Evolutionary conservation across 2,113 vertebrate species (phyloP).

Genomic region (Pelecanus crispus): DNA sequence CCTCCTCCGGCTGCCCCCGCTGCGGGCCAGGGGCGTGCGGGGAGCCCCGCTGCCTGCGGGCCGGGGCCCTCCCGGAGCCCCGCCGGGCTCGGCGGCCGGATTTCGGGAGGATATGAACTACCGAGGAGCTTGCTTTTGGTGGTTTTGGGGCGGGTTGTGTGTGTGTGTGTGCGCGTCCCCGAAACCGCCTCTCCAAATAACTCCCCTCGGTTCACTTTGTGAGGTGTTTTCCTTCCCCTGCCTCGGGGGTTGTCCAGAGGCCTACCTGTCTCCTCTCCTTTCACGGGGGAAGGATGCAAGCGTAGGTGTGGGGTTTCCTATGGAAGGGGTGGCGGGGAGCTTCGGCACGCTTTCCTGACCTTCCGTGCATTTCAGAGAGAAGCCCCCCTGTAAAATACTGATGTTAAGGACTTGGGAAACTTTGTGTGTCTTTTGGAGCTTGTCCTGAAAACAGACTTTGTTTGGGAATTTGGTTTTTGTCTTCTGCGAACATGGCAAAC

Average conservation of each 20-base stretch:
- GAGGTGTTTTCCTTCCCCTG: neutral
- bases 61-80: neutral
- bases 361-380: neutral
- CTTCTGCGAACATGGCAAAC: neutral
- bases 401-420: neutral
- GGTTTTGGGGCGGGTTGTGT: neutral
- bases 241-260: neutral
- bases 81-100: neutral
- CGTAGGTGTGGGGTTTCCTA: neutral
- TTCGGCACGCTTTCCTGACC: neutral
- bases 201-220: neutral
- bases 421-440: neutral
- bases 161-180: neutral
- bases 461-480: neutral
- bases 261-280: neutral
- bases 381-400: neutral
- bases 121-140: neutral
- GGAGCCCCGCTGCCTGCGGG: neutral
- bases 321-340: neutral
- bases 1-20: neutral
- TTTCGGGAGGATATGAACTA: neutral
- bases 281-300: neutral
- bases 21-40: neutral
- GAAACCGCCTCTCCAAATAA: neutral
- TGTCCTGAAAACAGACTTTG: neutral